Conservation (phyloP, 2,888 invertebrate genomes). For the Julus scanicus region DNA sequence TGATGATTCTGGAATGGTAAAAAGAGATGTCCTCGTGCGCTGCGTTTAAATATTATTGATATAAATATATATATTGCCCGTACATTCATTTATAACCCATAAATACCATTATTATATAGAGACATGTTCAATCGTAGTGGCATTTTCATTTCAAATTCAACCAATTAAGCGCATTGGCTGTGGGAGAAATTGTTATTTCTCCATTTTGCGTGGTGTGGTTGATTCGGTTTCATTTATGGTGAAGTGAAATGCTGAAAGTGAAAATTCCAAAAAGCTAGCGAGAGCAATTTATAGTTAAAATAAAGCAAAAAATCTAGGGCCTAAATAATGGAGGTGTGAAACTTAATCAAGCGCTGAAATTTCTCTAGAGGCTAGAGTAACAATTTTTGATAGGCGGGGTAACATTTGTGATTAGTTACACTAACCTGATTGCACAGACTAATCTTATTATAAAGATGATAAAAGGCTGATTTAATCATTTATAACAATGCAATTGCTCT, state of each 20-base stretch:
- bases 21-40: background rate
- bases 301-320: background rate
- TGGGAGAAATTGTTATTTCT: constrained; percentile 30
- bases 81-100: constrained; percentile 31
- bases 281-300: background rate
- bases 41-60: background rate
- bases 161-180: constrained; percentile 45
- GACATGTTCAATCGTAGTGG: background rate
- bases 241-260: constrained; percentile 36
- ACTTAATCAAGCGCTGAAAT: background rate
- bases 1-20: constrained; percentile 39
- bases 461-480: background rate
- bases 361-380: background rate
- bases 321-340: background rate
- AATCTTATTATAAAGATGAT: background rate
- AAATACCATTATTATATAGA: constrained; percentile 5
- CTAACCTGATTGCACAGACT: background rate
- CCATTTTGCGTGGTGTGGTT: constrained; percentile 45
- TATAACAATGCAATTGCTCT: background rate
- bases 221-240: constrained; percentile 21
- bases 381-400: background rate
- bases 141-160: constrained; percentile 45
- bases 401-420: background rate
- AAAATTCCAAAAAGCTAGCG: constrained; percentile 33
- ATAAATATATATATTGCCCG: constrained; percentile 7